Evolutionary conservation across 1,140 invertebrate species (phyloP).

Genomic region (Eubasilissa regina): DNA sequence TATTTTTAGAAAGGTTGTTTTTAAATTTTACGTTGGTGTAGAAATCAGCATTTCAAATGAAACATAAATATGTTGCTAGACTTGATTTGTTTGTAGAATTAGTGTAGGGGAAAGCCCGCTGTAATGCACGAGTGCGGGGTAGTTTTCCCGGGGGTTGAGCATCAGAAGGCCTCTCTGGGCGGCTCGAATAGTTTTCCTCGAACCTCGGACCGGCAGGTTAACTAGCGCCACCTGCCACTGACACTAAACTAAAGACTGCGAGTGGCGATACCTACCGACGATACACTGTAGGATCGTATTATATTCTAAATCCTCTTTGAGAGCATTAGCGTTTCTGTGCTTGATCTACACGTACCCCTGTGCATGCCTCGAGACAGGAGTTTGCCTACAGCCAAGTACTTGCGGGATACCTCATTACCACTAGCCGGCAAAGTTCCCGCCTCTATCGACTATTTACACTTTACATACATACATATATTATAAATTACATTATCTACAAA

Average conservation of each 20-base stretch:
- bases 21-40: too few relatives aligned
- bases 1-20: too few relatives aligned
- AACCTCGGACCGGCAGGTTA: slow-evolving; percentile 20
- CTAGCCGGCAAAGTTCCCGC: neutral
- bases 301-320: slow-evolving; percentile 54
- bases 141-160: neutral
- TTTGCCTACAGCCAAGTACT: neutral
- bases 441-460: slow-evolving; percentile 30
- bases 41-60: too few relatives aligned
- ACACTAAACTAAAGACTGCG: slow-evolving; percentile 52
- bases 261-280: slow-evolving; percentile 46
- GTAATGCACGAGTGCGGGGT: too few relatives aligned
- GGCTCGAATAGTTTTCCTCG: neutral
- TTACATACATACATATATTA: slow-evolving; percentile 14
- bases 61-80: too few relatives aligned
- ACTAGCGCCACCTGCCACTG: neutral
- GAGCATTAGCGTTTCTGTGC: slow-evolving; percentile 42
- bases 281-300: slow-evolving; percentile 31
- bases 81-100: too few relatives aligned
- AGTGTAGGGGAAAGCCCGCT: too few relatives aligned
- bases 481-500: neutral
- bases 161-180: neutral
- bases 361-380: neutral
- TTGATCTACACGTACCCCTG: slow-evolving; percentile 21
- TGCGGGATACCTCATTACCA: slow-evolving; percentile 1